A percentile compares a stretch with the other conserved stretches of the same genome.
These are phyloP conservation scores for Porphyrio hochstetteri DNA, from an alignment of 2,113 vertebrate species.

Conservation along the genomic window DNA sequence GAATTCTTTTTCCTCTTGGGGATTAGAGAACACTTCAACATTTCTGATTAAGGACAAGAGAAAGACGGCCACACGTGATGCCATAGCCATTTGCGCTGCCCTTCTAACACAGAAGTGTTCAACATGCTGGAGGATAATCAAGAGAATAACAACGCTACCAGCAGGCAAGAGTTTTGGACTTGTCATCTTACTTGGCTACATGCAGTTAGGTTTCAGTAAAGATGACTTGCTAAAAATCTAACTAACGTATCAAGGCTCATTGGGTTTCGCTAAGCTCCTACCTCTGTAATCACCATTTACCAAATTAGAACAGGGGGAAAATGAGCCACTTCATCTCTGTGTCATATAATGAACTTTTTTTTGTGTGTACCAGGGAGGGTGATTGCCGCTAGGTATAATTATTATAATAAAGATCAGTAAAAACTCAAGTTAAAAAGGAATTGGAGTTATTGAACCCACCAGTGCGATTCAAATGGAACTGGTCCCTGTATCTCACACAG, in stretches of 20 bases:
- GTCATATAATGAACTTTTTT: constrained; percentile 65
- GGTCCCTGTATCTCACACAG: not conserved
- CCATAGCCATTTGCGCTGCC: not conserved
- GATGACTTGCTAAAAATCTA: constrained; percentile 62
- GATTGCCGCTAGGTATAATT: constrained; percentile 52
- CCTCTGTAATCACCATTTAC: constrained; percentile 68
- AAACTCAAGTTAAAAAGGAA: constrained; percentile 52
- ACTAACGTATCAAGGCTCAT: constrained; percentile 59
- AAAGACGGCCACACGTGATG: not conserved
- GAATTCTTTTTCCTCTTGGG: not conserved
- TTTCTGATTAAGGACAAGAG: constrained; percentile 51
- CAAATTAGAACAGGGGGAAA: constrained; percentile 61
- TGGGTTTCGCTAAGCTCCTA: constrained; percentile 50
- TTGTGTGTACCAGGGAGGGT: constrained; percentile 42
- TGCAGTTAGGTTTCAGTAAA: constrained; percentile 48
- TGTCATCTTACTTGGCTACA: constrained; percentile 35
- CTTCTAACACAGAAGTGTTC: constrained; percentile 7
- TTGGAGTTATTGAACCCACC: constrained; percentile 6
- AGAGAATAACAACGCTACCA: constrained; percentile 45
- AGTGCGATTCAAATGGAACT: not conserved
- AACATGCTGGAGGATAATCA: constrained; percentile 7
- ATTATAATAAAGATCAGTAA: constrained; percentile 61
- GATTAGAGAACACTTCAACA: not conserved
- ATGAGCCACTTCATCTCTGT: constrained; percentile 61
- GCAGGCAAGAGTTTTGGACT: constrained; percentile 33